Evolutionary conservation across 2,888 invertebrate genomes (phyloP).

Genomic region (Oxystoma pomonae): DNA sequence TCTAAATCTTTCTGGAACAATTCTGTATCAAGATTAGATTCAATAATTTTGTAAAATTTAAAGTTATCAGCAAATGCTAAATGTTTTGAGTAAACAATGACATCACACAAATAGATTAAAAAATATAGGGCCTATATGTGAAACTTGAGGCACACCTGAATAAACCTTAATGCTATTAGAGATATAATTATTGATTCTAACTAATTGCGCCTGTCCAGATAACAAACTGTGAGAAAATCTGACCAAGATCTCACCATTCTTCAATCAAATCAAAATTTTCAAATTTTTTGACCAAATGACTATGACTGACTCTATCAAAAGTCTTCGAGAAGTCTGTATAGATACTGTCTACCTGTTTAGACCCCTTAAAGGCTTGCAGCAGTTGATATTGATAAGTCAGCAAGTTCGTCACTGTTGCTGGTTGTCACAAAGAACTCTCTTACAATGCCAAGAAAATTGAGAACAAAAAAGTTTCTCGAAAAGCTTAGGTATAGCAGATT

Average conservation of each 20-base stretch:
- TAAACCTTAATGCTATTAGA: background rate
- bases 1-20: background rate
- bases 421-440: background rate
- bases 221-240: background rate
- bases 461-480: background rate
- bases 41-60: conserved; percentile 3
- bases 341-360: conserved; percentile 2
- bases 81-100: background rate
- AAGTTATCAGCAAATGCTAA: background rate
- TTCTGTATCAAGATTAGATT: background rate
- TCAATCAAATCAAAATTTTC: background rate
- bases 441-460: conserved; percentile 1
- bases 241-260: background rate
- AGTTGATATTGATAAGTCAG: background rate
- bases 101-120: conserved; percentile 2
- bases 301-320: conserved; percentile 3
- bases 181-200: conserved; percentile 1
- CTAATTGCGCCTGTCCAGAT: background rate
- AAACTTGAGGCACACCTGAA: background rate
- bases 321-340: conserved; percentile 2
- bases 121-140: background rate
- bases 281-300: background rate
- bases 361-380: background rate
- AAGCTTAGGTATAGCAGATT: conserved; percentile 1
- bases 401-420: conserved; percentile 1